Percentiles rank a stretch among this genome's conserved stretches.
Evolutionary conservation across 2,797 vertebrate species (phyloP).

Genomic region (Notoglanidium macrostoma): DNA sequence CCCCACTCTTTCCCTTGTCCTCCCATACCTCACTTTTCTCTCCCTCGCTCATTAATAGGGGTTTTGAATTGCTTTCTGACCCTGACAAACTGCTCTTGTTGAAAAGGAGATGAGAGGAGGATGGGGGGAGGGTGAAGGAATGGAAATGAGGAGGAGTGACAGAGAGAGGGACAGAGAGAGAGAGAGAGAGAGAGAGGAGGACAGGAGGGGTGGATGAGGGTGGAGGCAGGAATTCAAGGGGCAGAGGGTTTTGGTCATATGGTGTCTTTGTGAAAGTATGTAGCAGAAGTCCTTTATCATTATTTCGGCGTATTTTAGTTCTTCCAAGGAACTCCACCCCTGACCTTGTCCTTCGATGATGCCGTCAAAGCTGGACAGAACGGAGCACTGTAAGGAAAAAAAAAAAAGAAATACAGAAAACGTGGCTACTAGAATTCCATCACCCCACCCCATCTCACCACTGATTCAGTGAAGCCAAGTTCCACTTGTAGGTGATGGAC

Average conservation of each 20-base stretch:
- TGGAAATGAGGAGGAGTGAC: constrained; percentile 45
- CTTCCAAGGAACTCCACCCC: constrained; percentile 39
- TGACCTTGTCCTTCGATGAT: constrained; percentile 47
- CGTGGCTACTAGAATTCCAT: neutral
- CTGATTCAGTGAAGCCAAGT: neutral
- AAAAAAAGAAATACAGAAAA: constrained; percentile 46
- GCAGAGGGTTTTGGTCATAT: constrained; percentile 29
- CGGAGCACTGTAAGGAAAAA: constrained; percentile 53
- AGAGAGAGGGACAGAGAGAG: constrained; percentile 5
- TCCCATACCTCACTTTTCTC: constrained; percentile 65
- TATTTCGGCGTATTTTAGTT: constrained; percentile 59
- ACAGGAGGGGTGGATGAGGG: constrained; percentile 61
- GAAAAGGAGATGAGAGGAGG: constrained; percentile 68
- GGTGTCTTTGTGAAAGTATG: constrained; percentile 41
- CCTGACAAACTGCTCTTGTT: constrained; percentile 81
- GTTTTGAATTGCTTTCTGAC: constrained; percentile 88
- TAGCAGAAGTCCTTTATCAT: constrained; percentile 64
- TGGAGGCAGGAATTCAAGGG: constrained; percentile 39
- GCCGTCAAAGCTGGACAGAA: constrained; percentile 55
- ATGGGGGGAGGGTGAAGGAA: constrained; percentile 58
- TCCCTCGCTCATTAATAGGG: constrained; percentile 73
- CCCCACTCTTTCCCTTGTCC: constrained; percentile 65
- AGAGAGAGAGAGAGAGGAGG: neutral
- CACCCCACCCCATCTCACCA: neutral
- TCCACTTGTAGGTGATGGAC: neutral